These are phyloP conservation scores for Netelia melanura DNA, from an alignment of 2,888 invertebrate species.

Conservation along the genomic window DNA sequence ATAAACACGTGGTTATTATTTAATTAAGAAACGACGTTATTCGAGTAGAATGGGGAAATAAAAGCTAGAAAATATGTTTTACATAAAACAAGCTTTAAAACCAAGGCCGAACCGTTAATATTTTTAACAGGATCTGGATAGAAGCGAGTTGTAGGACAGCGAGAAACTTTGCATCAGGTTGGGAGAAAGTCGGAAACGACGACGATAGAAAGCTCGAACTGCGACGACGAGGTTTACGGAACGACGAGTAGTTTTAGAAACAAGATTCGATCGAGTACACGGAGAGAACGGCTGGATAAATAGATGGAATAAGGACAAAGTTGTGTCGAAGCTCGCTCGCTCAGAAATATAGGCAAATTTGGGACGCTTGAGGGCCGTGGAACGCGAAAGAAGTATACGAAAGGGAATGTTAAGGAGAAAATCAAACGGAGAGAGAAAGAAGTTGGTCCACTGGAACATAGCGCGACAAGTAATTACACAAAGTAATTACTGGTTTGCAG, in stretches of 20 bases:
- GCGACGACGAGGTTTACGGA: constrained; percentile 7
- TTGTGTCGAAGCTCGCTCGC: constrained; percentile 18
- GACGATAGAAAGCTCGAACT: neutral
- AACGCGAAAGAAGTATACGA: constrained; percentile 9
- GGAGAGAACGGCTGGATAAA: constrained; percentile 27
- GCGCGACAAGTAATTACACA: constrained; percentile 72
- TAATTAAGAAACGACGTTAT: neutral
- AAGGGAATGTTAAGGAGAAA: constrained; percentile 2
- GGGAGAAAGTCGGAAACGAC: constrained; percentile 4
- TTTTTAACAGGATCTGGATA: neutral
- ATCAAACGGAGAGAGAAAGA: constrained; percentile 41
- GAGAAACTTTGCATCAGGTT: constrained; percentile 20
- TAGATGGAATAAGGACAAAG: constrained; percentile 36
- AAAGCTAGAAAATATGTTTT: neutral
- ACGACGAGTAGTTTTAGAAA: constrained; percentile 32
- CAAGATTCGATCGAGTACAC: constrained; percentile 23
- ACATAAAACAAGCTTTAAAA: neutral
- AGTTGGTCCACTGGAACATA: constrained; percentile 45
- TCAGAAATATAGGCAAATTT: constrained; percentile 8
- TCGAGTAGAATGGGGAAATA: neutral
- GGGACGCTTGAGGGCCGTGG: neutral
- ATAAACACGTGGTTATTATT: neutral
- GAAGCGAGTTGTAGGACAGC: neutral
- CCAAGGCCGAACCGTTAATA: neutral
- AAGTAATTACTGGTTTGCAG: constrained; percentile 72